Evolutionary conservation across 2,113 vertebrate genomes (phyloP), one percentile per base, ranked within the genome.

Genomic region (Catagonus wagneri): DNA sequence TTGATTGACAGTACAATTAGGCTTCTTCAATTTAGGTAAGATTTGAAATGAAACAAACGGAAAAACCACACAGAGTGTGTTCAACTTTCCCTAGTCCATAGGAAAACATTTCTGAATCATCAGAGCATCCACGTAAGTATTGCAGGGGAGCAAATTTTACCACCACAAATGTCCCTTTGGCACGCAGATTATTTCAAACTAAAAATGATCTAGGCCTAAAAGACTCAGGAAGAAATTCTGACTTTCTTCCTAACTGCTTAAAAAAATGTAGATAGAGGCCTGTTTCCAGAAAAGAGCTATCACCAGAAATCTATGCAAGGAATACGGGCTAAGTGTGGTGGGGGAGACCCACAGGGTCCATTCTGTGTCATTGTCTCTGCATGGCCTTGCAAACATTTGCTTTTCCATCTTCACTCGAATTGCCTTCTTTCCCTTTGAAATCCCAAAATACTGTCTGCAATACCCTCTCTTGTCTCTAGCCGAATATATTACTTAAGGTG

Each of bases 1-100:
- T 56, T 74, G 63, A 66, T 4, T 61, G 44, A 83, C 69, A 22
- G 89, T 78, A 78, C 85, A 96, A 91, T 95, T 92, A 66, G 44
- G 17, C 34, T 52, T 93, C 56, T 72, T 91, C 50, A 83, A 65
- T 58, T 93, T 63, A 58, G 50, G 25, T 36, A 69, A 83, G 32
- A 13, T 88, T 34, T 20, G 50, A 56, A 68, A 25, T 63, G 0
- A 22, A 86, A 76, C 34, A 88, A 61, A 69, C 65, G 72, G 27
- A 52, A 23, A 68, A 50, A 68, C 39, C 56, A 50, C 10, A 11
- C 25, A 54, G 85, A 84, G 12, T 36, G 8, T 68, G 11, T n/a
- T 86, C 36, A 50, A 5, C 44, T 66, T 85, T 72, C 25, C 7
- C 23, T 72, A 14, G 22, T 85, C n/a, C 50, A 56, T 10, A 22